These are phyloP conservation scores for Odontocolon sp. DNA, from an alignment of 2,888 invertebrate genomes.

Conservation along the genomic window DNA sequence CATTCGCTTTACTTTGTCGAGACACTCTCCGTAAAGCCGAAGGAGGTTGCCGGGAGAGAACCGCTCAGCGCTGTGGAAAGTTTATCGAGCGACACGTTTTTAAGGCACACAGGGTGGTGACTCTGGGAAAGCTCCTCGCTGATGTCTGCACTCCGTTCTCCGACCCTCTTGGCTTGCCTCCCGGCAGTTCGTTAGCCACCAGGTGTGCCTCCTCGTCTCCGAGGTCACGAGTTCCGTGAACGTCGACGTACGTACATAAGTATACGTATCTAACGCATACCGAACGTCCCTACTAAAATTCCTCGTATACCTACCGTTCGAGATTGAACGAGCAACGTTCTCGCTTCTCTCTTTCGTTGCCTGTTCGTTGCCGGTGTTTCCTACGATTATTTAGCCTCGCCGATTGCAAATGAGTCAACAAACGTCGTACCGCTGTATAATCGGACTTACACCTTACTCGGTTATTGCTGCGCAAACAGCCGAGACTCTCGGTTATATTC, in stretches of 20 bases:
- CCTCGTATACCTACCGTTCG: no score
- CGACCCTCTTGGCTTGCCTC: constrained; percentile 37
- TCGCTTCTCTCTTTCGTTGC: not conserved
- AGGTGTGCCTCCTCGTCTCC: constrained; percentile 55
- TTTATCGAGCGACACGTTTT: constrained; percentile 67
- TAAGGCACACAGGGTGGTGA: constrained; percentile 51
- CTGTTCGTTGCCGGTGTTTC: not conserved
- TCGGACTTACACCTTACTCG: constrained; percentile 22
- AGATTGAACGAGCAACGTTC: no score
- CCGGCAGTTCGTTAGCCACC: constrained; percentile 62
- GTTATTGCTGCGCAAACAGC: not conserved
- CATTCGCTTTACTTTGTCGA: not conserved
- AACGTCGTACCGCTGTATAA: constrained; percentile 31
- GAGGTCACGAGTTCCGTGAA: constrained; percentile 4
- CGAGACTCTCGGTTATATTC: not conserved
- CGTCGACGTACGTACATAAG: not conserved
- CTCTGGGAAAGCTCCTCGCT: constrained; percentile 15
- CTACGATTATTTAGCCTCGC: not conserved
- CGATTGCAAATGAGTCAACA: constrained; percentile 44
- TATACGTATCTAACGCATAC: not conserved
- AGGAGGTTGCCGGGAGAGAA: constrained; percentile 7
- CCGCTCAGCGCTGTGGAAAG: constrained; percentile 41
- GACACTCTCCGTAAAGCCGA: not conserved
- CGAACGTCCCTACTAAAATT: no score
- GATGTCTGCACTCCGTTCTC: not conserved